Evolutionary conservation across 2,888 invertebrate genomes (phyloP), one percentile per base, ranked within the genome.

Genomic region (Hypena proboscidalis): DNA sequence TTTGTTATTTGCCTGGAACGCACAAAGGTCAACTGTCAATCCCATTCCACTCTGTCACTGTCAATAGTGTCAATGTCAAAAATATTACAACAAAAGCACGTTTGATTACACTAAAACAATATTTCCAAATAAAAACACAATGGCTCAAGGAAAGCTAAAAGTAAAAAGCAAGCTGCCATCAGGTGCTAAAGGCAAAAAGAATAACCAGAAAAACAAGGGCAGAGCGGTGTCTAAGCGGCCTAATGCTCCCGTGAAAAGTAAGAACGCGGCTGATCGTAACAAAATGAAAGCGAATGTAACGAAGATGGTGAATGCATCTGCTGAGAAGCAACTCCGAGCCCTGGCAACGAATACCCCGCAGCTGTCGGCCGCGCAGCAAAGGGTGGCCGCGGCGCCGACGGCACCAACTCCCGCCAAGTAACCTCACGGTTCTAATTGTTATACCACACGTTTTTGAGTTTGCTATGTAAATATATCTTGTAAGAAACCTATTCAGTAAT

Each of bases 71-170:
- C 22, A 30, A 5, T 17, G 30, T 38, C 38, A 38, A 27, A 7
- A 19, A 19, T 10, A 8, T 17, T 7, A n/a, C n/a, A 20, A 20
- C 4, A 29, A 17, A 6, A 32, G 13, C 32, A 22, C 21, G 21
- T 21, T 21, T 29, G 6, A 6, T 4, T 19, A 31, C 3, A 2
- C 1, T 17, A 9, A 20, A 4, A 36, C 3, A 33, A 25, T 7
- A 13, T 20, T 23, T 11, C 0, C 11, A 34, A 19, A 23, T 23
- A 63, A 0, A 19, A 23, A n/a, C n/a, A n/a, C n/a, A n/a, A 95
- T 95, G 94, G 92, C 94, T 15, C 94, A 95, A 82, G 94, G 94
- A 30, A 94, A 94, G 72, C 72, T 94, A 52, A 94, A 94, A 88
- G 92, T 93, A 0, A 94, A 94, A 75, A 80, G 92, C 2, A 93